Base-by-base conservation (phyloP, 37 sponge, comb jelly and placozoan species). In the Mnemiopsis leidyi region DNA sequence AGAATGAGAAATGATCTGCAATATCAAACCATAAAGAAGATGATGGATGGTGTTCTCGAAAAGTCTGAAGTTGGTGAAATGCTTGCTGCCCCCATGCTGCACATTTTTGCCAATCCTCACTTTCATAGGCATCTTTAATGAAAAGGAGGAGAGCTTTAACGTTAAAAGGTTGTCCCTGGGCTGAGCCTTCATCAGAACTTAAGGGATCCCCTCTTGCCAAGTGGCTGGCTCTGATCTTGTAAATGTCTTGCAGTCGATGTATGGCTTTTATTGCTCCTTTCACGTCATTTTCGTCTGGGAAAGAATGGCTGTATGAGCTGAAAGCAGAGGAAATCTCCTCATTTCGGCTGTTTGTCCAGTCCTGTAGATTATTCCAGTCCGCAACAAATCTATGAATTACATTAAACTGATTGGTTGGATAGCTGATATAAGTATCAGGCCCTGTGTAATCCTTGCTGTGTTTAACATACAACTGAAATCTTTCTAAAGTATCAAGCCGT, bases 321-420 rank as follows among this genome's bases (percentile, higher is more conserved):
- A n/a, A 40, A n/a, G 90, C 90, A n/a, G 40, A 23, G n/a, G 26
- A 0, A 5, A 85, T 85, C 0, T 38, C 90, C 29, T 38, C 90
- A 39, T 39, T 40, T 25, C 61, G 38, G 26, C 61, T 85, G 0
- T 40, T 21, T n/a, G 29, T 85, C 90, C 90, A 85, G 9, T 26
- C 23, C 16, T 40, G 29, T 23, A 85, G 48, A 26, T 85, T 39
- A 40, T 23, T 40, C 90, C 90, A 85, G 61, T 85, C 90, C 16
- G 90, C 90, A n/a, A 26, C 36, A 39, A 85, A 85, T 40, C 90
- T 38, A 40, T 85, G 90, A 39, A 85, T 85, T 23, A 85, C 90
- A 85, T 85, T 85, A 40, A 85, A 85, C 90, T 85, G 90, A 40
- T 85, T 85, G 16, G 90, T 40, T 5, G 90, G 90, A 28, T 85